phyloP scores from a whole-genome alignment of 2,113 vertebrate genomes.

The Lichenostomus cassidix region DNA sequence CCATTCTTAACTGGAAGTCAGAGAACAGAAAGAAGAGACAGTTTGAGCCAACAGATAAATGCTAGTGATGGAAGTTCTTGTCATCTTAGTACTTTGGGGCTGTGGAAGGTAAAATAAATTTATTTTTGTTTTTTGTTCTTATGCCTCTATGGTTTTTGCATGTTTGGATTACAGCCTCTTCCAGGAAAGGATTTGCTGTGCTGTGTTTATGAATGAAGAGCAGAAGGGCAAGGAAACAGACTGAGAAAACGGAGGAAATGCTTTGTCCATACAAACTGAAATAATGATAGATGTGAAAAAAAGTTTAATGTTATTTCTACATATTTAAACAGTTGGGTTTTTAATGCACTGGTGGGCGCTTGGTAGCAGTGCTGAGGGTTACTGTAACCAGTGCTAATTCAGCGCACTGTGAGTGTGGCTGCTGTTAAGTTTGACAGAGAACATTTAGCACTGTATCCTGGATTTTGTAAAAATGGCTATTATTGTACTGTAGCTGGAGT shows the following conservation, averaged over 20 bases:
- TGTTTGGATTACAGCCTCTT: not conserved
- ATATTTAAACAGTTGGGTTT: not conserved
- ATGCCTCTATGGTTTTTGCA: not conserved
- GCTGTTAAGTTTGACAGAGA: not conserved
- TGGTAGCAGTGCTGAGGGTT: not conserved
- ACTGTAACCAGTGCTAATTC: not conserved
- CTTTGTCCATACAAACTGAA: not conserved
- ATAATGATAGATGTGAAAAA: not conserved
- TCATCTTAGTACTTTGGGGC: not conserved
- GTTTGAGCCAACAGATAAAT: not conserved
- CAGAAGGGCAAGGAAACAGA: not conserved
- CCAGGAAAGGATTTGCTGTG: not conserved
- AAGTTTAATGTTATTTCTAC: not conserved
- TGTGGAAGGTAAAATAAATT: not conserved
- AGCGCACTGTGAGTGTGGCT: fast-evolving
- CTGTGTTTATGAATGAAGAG: not conserved
- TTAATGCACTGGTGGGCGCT: not conserved
- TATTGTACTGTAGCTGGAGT: not conserved
- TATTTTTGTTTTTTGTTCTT: not conserved
- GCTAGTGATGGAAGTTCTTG: not conserved
- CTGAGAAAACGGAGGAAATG: not conserved
- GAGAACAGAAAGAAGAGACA: not conserved
- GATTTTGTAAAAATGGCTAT: not conserved
- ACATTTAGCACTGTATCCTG: not conserved
- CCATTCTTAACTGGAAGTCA: not conserved